Percentiles rank a stretch among this genome's conserved stretches.
These are phyloP conservation scores for Sminthurinus signatus DNA, from an alignment of 1,140 invertebrate species.

Conservation along the genomic window DNA sequence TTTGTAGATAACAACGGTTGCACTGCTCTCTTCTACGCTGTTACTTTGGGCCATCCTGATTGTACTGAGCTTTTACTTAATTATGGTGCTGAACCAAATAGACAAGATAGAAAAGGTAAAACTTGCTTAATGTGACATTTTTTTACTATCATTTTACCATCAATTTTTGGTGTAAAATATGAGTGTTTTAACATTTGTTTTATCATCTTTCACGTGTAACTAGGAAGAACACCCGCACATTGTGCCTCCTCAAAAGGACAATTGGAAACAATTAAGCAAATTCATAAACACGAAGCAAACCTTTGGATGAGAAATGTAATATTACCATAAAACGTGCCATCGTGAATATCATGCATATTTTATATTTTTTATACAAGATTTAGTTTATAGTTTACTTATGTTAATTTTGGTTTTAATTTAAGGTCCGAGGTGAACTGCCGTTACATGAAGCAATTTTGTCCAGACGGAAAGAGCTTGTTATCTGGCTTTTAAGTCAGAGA, in stretches of 20 bases:
- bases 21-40: constrained; percentile 91
- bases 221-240: constrained; percentile 54
- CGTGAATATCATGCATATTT: too few species aligned
- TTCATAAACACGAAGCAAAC: constrained; percentile 74
- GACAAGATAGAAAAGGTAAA: constrained; percentile 78
- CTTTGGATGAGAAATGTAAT: constrained; percentile 89
- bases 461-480: constrained; percentile 75
- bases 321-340: too few species aligned
- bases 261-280: constrained; percentile 69
- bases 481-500: constrained; percentile 75
- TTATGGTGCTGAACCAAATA: constrained; percentile 80
- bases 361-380: too few species aligned
- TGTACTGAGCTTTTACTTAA: constrained; percentile 81
- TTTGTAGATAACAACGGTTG: constrained; percentile 67
- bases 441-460: constrained; percentile 91
- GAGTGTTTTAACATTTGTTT: not conserved
- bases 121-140: too few species aligned
- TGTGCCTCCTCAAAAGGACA: constrained; percentile 96
- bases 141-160: too few species aligned
- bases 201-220: not conserved
- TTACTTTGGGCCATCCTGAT: constrained; percentile 90
- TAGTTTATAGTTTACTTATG: too few species aligned
- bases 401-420: too few species aligned
- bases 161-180: not conserved
- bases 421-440: constrained; percentile 78